Evolutionary conservation across 1,140 invertebrate species (phyloP), one percentile per base, ranked within the genome.

Genomic region (Tetragonula clypearis): DNA sequence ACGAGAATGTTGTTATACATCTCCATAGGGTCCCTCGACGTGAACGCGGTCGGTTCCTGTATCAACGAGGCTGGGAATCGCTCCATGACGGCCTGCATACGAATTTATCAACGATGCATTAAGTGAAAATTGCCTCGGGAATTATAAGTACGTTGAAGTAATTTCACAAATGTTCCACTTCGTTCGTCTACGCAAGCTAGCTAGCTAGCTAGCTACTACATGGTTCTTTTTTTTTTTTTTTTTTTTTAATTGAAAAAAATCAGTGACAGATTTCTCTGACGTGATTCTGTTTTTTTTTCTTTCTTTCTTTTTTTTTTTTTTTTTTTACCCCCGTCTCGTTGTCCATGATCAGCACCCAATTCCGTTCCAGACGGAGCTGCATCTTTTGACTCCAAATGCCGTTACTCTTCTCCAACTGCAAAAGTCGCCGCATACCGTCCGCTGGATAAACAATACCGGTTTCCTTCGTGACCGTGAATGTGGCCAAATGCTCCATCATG

Each of bases 321-420:
- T 95, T 35, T 35, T 35, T 96, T 95, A 99, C 98, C 94, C 98
- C 98, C 86, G 98, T 99, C 95, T 99, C 98, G 93, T 98, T 98
- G 93, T 99, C 99, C 96, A 99, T 98, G 76, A 99, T 98, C 35
- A 99, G 96, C 80, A 99, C 97, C 97, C 97, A 98, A 89, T 97
- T 97, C 73, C 97, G 96, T 91, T 99, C 98, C 66, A 99, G 94
- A 88, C 97, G 97, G 60, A 99, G 95, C 91, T 98, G 97, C 98
- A 99, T 99, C 93, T 99, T 99, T 95, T 99, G 99, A 60, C 99
- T 99, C 99, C 99, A 99, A 93, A 99, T 99, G 89, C 98, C 98
- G 91, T 98, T 99, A 56, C 98, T 98, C 95, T 99, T 99, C 95
- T 99, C 99, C 95, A 99, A 96, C 94, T 99, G 98, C 41, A 99